Conservation (phyloP, 2,797 vertebrate species). For the Chanos chanos region DNA sequence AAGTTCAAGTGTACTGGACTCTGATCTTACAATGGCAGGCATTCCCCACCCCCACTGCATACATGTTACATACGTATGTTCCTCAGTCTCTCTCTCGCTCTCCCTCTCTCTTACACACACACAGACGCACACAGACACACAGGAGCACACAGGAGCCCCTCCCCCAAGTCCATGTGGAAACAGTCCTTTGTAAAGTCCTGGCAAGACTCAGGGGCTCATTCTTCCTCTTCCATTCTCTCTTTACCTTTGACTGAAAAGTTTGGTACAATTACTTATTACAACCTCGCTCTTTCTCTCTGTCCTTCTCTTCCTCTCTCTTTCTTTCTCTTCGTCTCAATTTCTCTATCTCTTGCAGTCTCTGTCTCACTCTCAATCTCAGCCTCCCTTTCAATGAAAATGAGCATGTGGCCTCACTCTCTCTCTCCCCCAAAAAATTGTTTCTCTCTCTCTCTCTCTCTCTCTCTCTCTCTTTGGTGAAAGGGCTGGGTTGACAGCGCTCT, state of each 20-base stretch:
- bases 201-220: slow-evolving; percentile 18
- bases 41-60: too few species aligned
- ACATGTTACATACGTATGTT: too few species aligned
- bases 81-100: background rate
- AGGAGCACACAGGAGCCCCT: too few species aligned
- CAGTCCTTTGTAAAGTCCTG: background rate
- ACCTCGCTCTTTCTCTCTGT: slow-evolving; percentile 16
- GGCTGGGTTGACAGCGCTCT: background rate
- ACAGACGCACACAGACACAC: too few species aligned
- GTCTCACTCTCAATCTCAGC: background rate
- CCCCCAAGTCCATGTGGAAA: slow-evolving; percentile 3
- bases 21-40: too few species aligned
- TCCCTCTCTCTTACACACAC: too few species aligned
- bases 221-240: background rate
- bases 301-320: background rate
- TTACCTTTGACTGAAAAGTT: too few species aligned
- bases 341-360: background rate
- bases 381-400: too few species aligned
- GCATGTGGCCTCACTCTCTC: too few species aligned
- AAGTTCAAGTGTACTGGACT: too few species aligned
- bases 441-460: background rate
- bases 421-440: too few species aligned
- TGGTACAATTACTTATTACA: too few species aligned
- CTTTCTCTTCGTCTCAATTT: background rate
- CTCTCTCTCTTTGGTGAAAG: background rate